Evolutionary conservation across 2,113 vertebrate species (phyloP).

Genomic region (Polypterus bichir): DNA sequence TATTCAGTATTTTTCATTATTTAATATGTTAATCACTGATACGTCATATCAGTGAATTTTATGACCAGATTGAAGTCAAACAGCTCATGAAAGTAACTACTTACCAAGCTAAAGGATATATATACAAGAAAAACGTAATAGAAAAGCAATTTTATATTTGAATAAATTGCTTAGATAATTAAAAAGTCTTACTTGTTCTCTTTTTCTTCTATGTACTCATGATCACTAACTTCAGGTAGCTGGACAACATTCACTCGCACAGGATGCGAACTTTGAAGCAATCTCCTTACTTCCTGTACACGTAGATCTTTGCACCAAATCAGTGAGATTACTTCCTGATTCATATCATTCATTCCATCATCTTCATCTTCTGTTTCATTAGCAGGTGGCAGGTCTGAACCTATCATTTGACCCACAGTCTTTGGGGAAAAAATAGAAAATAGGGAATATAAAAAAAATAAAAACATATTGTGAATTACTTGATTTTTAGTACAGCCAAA

Average conservation of each 20-base stretch:
- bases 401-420: constrained; percentile 63
- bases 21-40: too few species aligned
- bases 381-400: constrained; percentile 65
- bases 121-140: too few species aligned
- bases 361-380: constrained; percentile 85
- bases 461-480: not conserved
- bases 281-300: constrained; percentile 83
- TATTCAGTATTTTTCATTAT: too few species aligned
- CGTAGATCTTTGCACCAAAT: constrained; percentile 92
- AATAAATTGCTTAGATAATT: not conserved
- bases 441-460: not conserved
- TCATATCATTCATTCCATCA: constrained; percentile 91
- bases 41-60: too few species aligned
- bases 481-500: too few species aligned
- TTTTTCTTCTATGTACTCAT: constrained; percentile 95
- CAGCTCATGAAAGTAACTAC: too few species aligned
- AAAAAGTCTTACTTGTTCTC: constrained; percentile 73
- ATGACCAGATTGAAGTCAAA: too few species aligned
- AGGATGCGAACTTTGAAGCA: constrained; percentile 85
- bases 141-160: too few species aligned
- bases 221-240: constrained; percentile 87
- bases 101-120: too few species aligned
- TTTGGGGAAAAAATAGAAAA: constrained; percentile 21
- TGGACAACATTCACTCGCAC: constrained; percentile 86
- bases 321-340: constrained; percentile 80